Base-by-base conservation (phyloP, 2,113 vertebrate genomes). In the Rissa tridactyla region DNA sequence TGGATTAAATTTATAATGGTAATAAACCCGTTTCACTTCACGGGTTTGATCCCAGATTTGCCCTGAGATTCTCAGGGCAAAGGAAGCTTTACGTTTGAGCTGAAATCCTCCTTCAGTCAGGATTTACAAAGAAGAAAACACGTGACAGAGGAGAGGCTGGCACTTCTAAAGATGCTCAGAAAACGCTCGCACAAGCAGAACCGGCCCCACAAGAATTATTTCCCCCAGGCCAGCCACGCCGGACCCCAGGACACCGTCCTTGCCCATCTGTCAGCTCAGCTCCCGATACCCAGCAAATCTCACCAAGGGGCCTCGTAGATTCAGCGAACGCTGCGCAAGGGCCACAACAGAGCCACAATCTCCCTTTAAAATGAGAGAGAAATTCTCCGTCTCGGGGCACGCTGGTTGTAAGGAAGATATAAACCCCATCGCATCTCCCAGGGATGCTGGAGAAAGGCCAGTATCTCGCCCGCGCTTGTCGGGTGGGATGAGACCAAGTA, bases 191-290 rank as follows among this genome's bases (percentile, higher is more conserved):
- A 18, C 51, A 51, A 80, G 82, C 89, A 86, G 46, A 90, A 92
- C 54, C 0, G 0, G 32, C 25, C 30, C 60, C 72, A 40, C 71
- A 93, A 88, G 90, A 97, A 83, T 96, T 95, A 96, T 78, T 83
- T 29, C 23, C 62, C n/a, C 51, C 21, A 7, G 6, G 2, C 66
- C 61, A 91, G 29, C 81, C 38, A 34, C 7, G 47, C 73, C 62
- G 66, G 62, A 77, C 9, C 75, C 42, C n/a, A 29, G 68, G 86
- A 73, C 34, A 29, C 10, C 11, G 64, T 73, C 92, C 90, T 95
- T 90, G 95, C 60, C 79, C 82, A n/a, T 47, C 54, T 58, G 85
- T 71, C 82, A 80, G 82, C 85, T 73, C 86, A 19, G 76, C 64
- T 80, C 44, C 71, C 4, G 9, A 22, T 1, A 42, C 26, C 2